A percentile compares a stretch with the other conserved stretches of the same genome.
phyloP scores from a whole-genome alignment of 2,888 invertebrate species.

The Rhingia rostrata region DNA sequence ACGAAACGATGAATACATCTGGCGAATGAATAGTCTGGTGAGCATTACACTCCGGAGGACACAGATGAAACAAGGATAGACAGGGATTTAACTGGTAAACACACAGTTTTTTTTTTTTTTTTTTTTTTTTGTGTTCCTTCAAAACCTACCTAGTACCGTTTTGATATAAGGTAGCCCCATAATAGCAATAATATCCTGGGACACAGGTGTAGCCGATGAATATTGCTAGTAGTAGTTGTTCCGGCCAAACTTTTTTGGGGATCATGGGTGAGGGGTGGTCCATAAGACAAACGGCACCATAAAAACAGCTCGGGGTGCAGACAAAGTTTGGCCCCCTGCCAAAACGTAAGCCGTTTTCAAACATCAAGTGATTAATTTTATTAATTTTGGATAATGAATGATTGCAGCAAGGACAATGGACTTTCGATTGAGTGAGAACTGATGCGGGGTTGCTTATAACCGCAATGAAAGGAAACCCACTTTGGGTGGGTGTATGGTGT shows the following conservation, averaged over 20 bases:
- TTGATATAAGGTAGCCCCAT: constrained; percentile 27
- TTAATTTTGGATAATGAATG: constrained; percentile 60
- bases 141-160: constrained; percentile 41
- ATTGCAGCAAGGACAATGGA: constrained; percentile 42
- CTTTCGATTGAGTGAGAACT: constrained; percentile 25
- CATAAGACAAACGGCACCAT: constrained; percentile 4
- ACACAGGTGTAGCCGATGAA: constrained; percentile 66
- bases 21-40: constrained; percentile 70
- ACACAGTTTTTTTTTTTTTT: constrained; percentile 54
- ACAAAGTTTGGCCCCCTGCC: constrained; percentile 2
- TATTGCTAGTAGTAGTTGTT: constrained; percentile 27
- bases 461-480: constrained; percentile 44
- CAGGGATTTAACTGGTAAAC: constrained; percentile 72
- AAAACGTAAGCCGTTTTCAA: constrained; percentile 16
- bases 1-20: constrained; percentile 70
- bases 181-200: constrained; percentile 65
- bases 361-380: constrained; percentile 54
- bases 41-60: constrained; percentile 64
- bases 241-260: constrained; percentile 25
- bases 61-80: constrained; percentile 70
- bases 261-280: constrained; percentile 3
- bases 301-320: constrained; percentile 5
- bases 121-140: constrained; percentile 42
- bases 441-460: constrained; percentile 6
- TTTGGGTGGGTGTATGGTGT: constrained; percentile 12